These are phyloP conservation scores for Sycophila sp. DNA, from an alignment of 1,140 invertebrate species.

Conservation along the genomic window DNA sequence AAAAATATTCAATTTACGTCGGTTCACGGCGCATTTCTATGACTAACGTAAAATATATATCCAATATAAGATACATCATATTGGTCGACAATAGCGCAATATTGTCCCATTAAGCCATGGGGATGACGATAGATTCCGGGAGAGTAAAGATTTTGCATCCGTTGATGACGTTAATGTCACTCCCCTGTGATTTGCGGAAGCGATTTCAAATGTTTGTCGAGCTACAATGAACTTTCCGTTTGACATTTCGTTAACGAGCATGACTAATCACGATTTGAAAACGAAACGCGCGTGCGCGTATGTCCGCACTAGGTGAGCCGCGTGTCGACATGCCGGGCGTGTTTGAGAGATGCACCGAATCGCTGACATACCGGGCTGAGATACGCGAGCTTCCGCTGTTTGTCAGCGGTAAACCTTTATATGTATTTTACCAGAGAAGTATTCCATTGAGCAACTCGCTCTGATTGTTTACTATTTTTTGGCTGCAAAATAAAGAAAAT, in stretches of 20 bases:
- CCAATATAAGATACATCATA: too few relatives aligned
- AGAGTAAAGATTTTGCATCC: too few relatives aligned
- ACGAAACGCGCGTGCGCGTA: neutral
- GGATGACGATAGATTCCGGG: too few relatives aligned
- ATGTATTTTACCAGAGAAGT: neutral
- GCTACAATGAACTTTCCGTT: neutral
- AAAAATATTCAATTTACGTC: too few relatives aligned
- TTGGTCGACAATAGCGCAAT: too few relatives aligned
- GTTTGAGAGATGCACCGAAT: neutral
- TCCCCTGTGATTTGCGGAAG: neutral
- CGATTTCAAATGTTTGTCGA: neutral
- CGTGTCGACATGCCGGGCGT: neutral
- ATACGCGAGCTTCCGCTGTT: neutral
- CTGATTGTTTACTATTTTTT: too few relatives aligned
- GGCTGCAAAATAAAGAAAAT: too few relatives aligned
- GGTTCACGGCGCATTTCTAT: too few relatives aligned
- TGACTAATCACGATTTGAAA: constrained; percentile 17
- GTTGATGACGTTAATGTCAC: too few relatives aligned
- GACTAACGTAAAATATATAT: too few relatives aligned
- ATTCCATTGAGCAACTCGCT: neutral
- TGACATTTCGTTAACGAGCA: neutral
- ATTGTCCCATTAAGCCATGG: too few relatives aligned
- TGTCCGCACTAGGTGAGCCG: neutral
- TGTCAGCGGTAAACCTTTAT: neutral
- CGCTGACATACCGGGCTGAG: neutral